Evolutionary conservation across 2,888 invertebrate species (phyloP).

Genomic region (Clepsis dumicolana): DNA sequence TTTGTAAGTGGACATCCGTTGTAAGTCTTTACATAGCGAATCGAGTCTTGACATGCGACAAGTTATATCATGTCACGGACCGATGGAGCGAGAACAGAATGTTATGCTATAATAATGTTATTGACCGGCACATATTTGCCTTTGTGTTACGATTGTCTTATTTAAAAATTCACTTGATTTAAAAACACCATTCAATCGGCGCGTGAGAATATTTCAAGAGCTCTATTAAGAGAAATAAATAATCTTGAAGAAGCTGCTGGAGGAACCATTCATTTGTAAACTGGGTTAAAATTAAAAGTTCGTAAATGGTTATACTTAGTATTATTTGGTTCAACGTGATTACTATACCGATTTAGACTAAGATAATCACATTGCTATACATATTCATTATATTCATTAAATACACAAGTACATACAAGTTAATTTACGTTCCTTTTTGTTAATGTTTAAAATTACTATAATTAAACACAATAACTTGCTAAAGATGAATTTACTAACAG

Average conservation of each 20-base stretch:
- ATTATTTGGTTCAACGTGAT: too few relatives aligned
- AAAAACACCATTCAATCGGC: background rate
- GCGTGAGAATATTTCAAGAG: constrained; percentile 1
- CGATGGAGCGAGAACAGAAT: constrained; percentile 25
- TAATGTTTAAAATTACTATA: too few relatives aligned
- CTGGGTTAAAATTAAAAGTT: background rate
- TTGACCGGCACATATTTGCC: constrained; percentile 29
- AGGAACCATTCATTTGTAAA: background rate
- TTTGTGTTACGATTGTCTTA: background rate
- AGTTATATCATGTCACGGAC: constrained; percentile 34
- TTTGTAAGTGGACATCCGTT: constrained; percentile 30
- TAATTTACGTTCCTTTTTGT: too few relatives aligned
- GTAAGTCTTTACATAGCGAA: constrained; percentile 23
- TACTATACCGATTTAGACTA: background rate
- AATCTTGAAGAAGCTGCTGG: background rate
- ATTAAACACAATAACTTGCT: too few relatives aligned
- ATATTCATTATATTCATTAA: too few relatives aligned
- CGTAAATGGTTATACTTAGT: too few relatives aligned
- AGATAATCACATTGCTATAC: too few relatives aligned
- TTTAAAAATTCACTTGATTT: background rate
- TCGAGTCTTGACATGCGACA: constrained; percentile 38
- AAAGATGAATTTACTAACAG: too few relatives aligned
- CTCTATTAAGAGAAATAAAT: background rate
- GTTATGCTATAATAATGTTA: constrained; percentile 30
- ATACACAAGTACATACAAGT: too few relatives aligned